These are phyloP conservation scores for Rhombomys opimus DNA, from an alignment of 2,113 vertebrate genomes.

Conservation along the genomic window DNA sequence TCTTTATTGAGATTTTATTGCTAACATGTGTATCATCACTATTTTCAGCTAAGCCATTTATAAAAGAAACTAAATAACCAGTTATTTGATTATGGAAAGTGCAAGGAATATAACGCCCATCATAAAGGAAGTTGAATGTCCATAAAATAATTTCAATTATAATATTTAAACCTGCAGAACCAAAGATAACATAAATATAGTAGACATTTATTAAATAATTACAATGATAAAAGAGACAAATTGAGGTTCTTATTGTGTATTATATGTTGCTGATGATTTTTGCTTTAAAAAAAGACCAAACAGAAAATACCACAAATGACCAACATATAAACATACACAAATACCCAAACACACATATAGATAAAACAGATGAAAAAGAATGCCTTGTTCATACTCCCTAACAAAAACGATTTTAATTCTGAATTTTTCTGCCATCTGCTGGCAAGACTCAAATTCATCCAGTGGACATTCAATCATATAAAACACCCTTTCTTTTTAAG, in stretches of 20 bases:
- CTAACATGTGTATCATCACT: background rate
- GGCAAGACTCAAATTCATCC: conserved; percentile 72
- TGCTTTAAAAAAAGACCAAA: background rate
- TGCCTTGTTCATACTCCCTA: background rate
- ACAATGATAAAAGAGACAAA: background rate
- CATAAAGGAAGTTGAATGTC: background rate
- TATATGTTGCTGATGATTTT: background rate
- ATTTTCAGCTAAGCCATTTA: background rate
- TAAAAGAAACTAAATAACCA: background rate
- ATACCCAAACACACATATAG: background rate
- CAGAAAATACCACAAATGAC: background rate
- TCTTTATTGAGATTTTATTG: background rate
- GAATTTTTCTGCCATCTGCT: conserved; percentile 84
- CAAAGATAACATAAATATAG: background rate
- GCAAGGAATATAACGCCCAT: background rate
- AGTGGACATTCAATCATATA: background rate
- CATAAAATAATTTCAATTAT: conserved; percentile 2
- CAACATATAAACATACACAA: background rate
- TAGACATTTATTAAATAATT: conserved; percentile 14
- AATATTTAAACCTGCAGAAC: conserved; percentile 17
- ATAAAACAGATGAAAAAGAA: background rate
- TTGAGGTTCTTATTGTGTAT: background rate
- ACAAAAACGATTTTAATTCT: conserved; percentile 61
- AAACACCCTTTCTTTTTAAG: background rate
- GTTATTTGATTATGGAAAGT: background rate